A percentile compares a stretch with the other conserved stretches of the same genome.
Evolutionary conservation across 2,888 invertebrate species (phyloP).

Genomic region (Apodemia zela): DNA sequence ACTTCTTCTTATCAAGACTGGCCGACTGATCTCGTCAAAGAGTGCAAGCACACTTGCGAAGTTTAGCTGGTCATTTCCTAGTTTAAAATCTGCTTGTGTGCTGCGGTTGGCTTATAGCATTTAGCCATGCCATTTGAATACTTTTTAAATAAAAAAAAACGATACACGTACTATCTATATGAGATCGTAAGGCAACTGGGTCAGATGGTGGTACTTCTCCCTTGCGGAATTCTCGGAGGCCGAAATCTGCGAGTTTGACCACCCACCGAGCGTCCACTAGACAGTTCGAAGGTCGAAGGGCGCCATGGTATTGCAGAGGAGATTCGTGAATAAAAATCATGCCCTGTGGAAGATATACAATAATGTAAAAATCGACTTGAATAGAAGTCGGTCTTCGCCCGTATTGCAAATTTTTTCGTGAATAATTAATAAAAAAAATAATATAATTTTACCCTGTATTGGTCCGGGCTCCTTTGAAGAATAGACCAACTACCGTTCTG

Average conservation of each 20-base stretch:
- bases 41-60: too few relatives aligned
- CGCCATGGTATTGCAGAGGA: conserved; percentile 91
- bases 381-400: too few relatives aligned
- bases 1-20: too few relatives aligned
- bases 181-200: conserved; percentile 79
- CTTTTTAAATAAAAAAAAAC: neutral
- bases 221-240: conserved; percentile 91
- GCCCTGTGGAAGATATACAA: conserved; percentile 78
- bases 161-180: conserved; percentile 84
- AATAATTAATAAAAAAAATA: too few relatives aligned
- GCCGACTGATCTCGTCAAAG: too few relatives aligned
- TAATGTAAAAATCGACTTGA: neutral
- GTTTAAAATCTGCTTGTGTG: too few relatives aligned
- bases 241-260: conserved; percentile 95
- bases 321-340: conserved; percentile 95
- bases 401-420: too few relatives aligned
- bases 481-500: too few relatives aligned
- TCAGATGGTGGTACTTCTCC: conserved; percentile 85
- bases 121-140: neutral
- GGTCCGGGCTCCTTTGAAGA: too few relatives aligned
- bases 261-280: conserved; percentile 97
- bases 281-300: conserved; percentile 94
- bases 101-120: too few relatives aligned
- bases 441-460: too few relatives aligned
- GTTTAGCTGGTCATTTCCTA: too few relatives aligned